Evolutionary conservation across 1,140 invertebrate species (phyloP), one percentile per base, ranked within the genome.

Genomic region (Contarinia nasturtii): DNA sequence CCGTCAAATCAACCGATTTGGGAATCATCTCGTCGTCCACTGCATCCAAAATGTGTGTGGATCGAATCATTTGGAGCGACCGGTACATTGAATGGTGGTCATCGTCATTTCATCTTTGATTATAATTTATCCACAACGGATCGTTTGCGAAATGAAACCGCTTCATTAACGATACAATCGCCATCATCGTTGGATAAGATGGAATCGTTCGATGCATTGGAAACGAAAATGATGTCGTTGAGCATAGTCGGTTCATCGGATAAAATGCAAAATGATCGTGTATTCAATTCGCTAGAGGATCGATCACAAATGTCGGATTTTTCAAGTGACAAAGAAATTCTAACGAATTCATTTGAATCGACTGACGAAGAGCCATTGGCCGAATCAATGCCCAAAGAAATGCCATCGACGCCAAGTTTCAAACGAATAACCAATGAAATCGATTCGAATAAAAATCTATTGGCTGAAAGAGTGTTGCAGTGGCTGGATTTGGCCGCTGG

Each of bases 31-130:
- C 70, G 74, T 53, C 64, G 75, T 56, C 77, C 80, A 33, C 67
- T 82, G 50, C 80, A 75, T 54, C 72, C 82, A 2, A 67, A 69
- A 50, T 82, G 78, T 2, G 70, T 80, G 2, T 82, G 78, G 79
- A 69, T 77, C 17, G 71, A 78, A 52, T 38, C 14, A 4, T 5
- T 27, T 10, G 10, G 27, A 5, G 27, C 27, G 10, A 5, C 27
- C 4, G 27, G 27, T 27, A 10, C 27, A 3, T 27, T 27, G 10
- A 18, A 18, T 12, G 41, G n/a, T 20, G 79, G 79, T 2, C 70
- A 77, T 51, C 68, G 78, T 42, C 80, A 84, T 61, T 78, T 77
- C 1, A 71, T 84, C 11, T 59, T 84, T 22, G 69, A 74, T 1
- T 64, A 70, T 27, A 72, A 80, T 19, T 20, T 43, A 10, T 27